Evolutionary conservation across 92 coral and sea anemone species (phyloP).

Genomic region (Metridium senile): DNA sequence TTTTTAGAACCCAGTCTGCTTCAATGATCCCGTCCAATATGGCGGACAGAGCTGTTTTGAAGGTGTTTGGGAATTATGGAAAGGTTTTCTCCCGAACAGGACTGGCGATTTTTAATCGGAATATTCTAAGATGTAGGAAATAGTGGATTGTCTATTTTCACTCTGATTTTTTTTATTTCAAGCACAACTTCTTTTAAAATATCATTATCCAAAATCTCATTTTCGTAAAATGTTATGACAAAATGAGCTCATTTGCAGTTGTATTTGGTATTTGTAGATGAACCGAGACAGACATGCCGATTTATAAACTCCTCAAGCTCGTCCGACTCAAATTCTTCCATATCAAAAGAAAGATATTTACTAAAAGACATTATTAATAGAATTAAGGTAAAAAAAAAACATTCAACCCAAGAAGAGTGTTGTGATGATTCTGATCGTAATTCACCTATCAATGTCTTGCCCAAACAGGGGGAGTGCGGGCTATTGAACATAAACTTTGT

Average conservation of each 20-base stretch:
- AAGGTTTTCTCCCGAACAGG: slow-evolving; percentile 1
- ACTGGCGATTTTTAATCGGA: not conserved
- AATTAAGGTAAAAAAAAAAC: slow-evolving; percentile 14
- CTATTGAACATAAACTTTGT: too few species aligned
- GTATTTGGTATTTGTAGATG: too few species aligned
- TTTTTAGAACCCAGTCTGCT: not conserved
- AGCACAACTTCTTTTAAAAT: not conserved
- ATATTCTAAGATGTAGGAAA: not conserved
- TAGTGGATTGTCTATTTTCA: not conserved
- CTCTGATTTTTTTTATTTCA: not conserved
- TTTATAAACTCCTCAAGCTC: slow-evolving; percentile 19
- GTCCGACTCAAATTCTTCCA: not conserved
- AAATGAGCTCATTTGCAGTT: too few species aligned
- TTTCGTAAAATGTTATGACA: too few species aligned
- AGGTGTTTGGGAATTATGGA: not conserved
- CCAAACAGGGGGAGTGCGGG: too few species aligned
- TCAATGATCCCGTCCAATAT: not conserved
- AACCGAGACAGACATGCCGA: too few species aligned
- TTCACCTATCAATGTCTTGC: too few species aligned
- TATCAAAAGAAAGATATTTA: not conserved
- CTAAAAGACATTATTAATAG: slow-evolving; percentile 16
- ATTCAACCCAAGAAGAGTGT: too few species aligned
- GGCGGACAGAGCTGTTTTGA: slow-evolving; percentile 2
- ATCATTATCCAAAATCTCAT: too few species aligned
- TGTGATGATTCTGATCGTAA: too few species aligned